A percentile compares a stretch with the other conserved stretches of the same genome.
These are phyloP conservation scores for Spicauda simplicius DNA, from an alignment of 2,888 invertebrate genomes.

Conservation along the genomic window DNA sequence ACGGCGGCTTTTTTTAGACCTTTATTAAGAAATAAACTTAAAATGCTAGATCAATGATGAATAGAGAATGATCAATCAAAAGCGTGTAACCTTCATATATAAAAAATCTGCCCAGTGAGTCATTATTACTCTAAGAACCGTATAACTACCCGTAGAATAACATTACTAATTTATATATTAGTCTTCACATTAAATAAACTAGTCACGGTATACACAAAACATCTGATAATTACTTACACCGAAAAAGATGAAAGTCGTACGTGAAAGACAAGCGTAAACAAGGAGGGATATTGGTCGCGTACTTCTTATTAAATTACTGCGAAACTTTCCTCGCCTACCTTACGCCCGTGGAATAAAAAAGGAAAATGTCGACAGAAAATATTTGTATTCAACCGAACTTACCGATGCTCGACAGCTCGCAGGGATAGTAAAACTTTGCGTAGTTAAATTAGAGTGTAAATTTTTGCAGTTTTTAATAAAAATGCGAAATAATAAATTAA, in stretches of 20 bases:
- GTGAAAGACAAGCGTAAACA: slow-evolving; percentile 11
- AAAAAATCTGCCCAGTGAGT: no score
- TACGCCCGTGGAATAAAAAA: slow-evolving; percentile 11
- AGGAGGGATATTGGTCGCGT: slow-evolving; percentile 3
- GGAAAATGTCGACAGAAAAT: slow-evolving; percentile 7
- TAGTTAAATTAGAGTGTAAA: not conserved
- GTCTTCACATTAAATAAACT: not conserved
- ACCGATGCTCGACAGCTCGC: not conserved
- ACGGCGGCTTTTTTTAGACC: no score
- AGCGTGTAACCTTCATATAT: no score
- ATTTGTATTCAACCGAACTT: slow-evolving; percentile 11
- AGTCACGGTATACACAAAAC: not conserved
- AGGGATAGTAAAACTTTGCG: not conserved
- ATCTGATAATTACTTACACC: not conserved
- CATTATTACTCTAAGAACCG: no score
- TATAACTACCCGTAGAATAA: no score
- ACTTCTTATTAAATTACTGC: slow-evolving; percentile 30
- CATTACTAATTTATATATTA: no score
- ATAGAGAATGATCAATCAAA: no score
- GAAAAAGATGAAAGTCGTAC: not conserved
- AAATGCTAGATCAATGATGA: no score
- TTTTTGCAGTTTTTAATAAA: no score
- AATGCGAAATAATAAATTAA: no score
- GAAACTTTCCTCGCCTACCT: slow-evolving; percentile 20
- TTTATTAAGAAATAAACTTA: no score